These are phyloP conservation scores for Thera obeliscata DNA, from an alignment of 2,888 invertebrate genomes.

Conservation along the genomic window DNA sequence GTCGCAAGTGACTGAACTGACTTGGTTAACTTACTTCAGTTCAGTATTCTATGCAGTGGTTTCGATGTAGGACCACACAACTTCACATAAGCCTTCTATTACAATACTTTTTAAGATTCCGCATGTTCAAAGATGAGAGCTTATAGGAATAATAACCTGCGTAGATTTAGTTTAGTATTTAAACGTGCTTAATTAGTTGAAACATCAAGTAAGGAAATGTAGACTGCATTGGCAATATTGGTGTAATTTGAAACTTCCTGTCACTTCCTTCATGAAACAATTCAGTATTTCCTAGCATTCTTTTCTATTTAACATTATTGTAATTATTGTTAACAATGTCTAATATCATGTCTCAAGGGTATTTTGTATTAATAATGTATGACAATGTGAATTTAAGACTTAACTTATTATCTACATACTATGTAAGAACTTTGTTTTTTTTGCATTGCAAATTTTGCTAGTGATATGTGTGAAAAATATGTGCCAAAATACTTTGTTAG, in stretches of 20 bases:
- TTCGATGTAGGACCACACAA: slow-evolving; percentile 46
- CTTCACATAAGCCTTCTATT: slow-evolving; percentile 51
- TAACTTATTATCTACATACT: too few species aligned
- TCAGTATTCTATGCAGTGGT: slow-evolving; percentile 2
- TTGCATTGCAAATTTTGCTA: too few species aligned
- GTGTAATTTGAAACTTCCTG: slow-evolving; percentile 19
- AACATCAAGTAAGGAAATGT: slow-evolving; percentile 13
- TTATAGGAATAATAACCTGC: slow-evolving; percentile 29
- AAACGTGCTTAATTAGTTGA: slow-evolving; percentile 2
- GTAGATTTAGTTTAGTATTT: slow-evolving; percentile 33
- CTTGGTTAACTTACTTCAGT: slow-evolving; percentile 9
- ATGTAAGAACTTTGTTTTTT: too few species aligned
- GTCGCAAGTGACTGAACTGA: slow-evolving; percentile 11
- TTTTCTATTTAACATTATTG: too few species aligned
- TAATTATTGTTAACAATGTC: too few species aligned
- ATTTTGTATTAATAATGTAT: too few species aligned
- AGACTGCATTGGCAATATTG: slow-evolving; percentile 1
- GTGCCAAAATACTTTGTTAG: too few species aligned
- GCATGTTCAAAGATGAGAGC: slow-evolving; percentile 27
- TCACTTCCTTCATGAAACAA: slow-evolving; percentile 16
- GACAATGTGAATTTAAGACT: too few species aligned
- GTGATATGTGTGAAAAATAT: too few species aligned
- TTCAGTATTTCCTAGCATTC: slow-evolving; percentile 10
- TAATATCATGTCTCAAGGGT: too few species aligned
- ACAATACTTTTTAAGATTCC: slow-evolving; percentile 55